These are phyloP conservation scores for Ganaspis brasiliensis DNA, from an alignment of 2,888 invertebrate species.

Conservation along the genomic window DNA sequence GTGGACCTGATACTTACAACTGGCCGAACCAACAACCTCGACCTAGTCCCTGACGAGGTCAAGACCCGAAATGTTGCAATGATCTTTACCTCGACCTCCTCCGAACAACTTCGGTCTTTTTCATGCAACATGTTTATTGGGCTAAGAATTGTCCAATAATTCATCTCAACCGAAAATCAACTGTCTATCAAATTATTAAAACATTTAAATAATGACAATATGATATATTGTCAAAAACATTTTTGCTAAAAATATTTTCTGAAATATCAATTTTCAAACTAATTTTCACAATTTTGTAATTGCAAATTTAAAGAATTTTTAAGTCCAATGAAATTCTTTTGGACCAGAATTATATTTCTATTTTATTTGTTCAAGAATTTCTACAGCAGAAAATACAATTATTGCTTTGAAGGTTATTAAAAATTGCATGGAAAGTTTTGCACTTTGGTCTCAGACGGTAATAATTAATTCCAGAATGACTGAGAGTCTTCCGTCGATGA, in stretches of 20 bases:
- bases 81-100: conserved; percentile 64
- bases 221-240: too few relatives aligned
- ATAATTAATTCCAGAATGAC: conserved; percentile 30
- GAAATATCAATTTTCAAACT: too few relatives aligned
- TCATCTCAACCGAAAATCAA: neutral
- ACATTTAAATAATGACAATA: neutral
- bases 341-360: too few relatives aligned
- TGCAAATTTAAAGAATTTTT: too few relatives aligned
- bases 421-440: conserved; percentile 5
- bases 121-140: neutral
- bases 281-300: too few relatives aligned
- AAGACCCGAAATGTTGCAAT: conserved; percentile 53
- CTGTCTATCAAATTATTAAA: neutral
- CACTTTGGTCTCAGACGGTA: conserved; percentile 22
- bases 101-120: conserved; percentile 46
- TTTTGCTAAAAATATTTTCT: too few relatives aligned
- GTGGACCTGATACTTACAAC: conserved; percentile 50
- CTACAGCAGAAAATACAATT: neutral
- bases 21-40: conserved; percentile 54
- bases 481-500: conserved; percentile 57
- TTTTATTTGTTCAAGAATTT: too few relatives aligned
- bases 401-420: neutral
- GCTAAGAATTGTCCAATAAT: conserved; percentile 12
- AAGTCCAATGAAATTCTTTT: too few relatives aligned
- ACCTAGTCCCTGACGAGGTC: conserved; percentile 60